Base-by-base conservation (phyloP, 2,113 vertebrate genomes). In the Perccottus glenii region DNA sequence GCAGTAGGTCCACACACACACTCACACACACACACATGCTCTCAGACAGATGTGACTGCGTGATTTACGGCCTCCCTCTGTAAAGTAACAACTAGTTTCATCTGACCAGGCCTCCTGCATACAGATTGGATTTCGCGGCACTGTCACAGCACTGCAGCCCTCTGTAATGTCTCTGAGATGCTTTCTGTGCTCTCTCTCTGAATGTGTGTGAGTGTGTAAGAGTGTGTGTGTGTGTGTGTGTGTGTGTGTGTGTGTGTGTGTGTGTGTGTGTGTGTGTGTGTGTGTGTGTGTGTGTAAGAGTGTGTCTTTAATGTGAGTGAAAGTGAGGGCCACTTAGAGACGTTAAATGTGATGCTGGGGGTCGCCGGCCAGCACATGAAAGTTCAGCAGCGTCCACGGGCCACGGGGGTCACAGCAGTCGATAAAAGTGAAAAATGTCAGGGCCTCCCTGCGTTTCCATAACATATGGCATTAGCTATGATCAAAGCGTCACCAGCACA, bases 351-450 rank as follows among this genome's bases (percentile, higher is more conserved):
- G 73, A 85, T 46, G 77, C 57, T 77, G 80, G 83, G 82, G 82
- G 87, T 89, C 75, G 75, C 57, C 33, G 69, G 72, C 74, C 70
- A 43, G 77, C 86, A 85, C 85, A 80, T 84, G 77, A 89, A 86
- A 86, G 89, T 85, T 86, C 86, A 84, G 83, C 79, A 53, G 84
- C 82, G 78, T 90, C 81, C 32, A 57, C 77, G 78, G 83, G 82
- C 78, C 83, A 62, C n/a, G 60, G 69, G 19, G 91, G 84, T 84
- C 89, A 81, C 46, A 5, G 70, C 14, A 58, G 80, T 88, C 88
- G 80, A 90, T 92, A 90, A 90, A 90, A 90, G 86, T 89, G 90
- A 90, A 87, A 91, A 89, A 91, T 85, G 87, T 83, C 85, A 73
- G 16, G 88, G 78, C 73, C 69, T 72, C 70, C 66, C 70, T 68